phyloP scores from a whole-genome alignment of 2,888 invertebrate genomes.

The Xylota sylvarum region DNA sequence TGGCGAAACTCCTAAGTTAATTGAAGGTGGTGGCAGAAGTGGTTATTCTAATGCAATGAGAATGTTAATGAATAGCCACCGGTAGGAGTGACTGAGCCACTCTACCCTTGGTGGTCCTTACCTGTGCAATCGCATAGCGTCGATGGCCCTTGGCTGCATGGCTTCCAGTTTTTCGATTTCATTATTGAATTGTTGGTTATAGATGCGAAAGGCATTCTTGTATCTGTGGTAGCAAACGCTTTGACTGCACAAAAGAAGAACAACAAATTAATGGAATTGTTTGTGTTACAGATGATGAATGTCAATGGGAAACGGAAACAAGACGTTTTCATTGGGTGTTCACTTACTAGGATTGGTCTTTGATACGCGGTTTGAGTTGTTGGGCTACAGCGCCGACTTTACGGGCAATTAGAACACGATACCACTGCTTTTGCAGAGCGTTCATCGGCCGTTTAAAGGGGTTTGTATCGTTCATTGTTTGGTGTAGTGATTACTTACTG shows the following conservation, averaged over 20 bases:
- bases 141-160: conserved; percentile 84
- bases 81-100: conserved; percentile 25
- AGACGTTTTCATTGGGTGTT: conserved; percentile 78
- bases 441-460: conserved; percentile 84
- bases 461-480: conserved; percentile 78
- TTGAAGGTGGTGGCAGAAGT: conserved; percentile 71
- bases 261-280: conserved; percentile 60
- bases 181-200: conserved; percentile 84
- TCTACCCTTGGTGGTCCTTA: conserved; percentile 68
- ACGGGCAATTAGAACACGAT: conserved; percentile 83
- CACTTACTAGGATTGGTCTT: conserved; percentile 82
- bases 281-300: conserved; percentile 52
- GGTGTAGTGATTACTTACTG: conserved; percentile 20
- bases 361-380: conserved; percentile 78
- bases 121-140: conserved; percentile 85
- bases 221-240: conserved; percentile 83
- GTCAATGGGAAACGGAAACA: conserved; percentile 45
- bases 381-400: conserved; percentile 81
- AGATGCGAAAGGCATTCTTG: conserved; percentile 82
- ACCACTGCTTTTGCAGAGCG: conserved; percentile 84
- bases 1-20: conserved; percentile 83
- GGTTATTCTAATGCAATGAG: conserved; percentile 77
- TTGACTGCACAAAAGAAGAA: conserved; percentile 78
- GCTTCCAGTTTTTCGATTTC: conserved; percentile 84
- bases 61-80: conserved; percentile 73